These are phyloP conservation scores for Caenorhabditis virilis DNA, from an alignment of 2,888 invertebrate genomes.

Conservation along the genomic window DNA sequence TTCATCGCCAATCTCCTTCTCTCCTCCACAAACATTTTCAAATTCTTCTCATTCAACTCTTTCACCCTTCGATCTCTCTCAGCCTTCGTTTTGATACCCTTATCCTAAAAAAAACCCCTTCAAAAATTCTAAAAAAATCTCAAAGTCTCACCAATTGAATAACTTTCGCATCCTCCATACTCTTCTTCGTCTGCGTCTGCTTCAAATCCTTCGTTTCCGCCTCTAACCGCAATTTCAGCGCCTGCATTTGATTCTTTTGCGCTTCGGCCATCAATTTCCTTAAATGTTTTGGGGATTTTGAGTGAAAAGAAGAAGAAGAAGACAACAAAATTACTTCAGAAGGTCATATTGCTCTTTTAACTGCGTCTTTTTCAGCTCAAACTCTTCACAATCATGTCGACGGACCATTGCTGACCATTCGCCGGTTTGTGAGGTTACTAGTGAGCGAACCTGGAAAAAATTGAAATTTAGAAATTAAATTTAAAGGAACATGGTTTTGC, in stretches of 20 bases:
- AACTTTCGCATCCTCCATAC: constrained; percentile 93
- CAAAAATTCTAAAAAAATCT: not conserved
- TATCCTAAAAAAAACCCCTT: constrained; percentile 78
- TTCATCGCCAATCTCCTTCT: constrained; percentile 63
- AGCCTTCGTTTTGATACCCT: constrained; percentile 90
- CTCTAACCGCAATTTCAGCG: constrained; percentile 59
- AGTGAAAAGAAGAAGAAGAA: not conserved
- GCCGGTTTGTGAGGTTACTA: constrained; percentile 88
- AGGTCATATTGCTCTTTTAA: constrained; percentile 73
- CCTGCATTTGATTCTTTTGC: constrained; percentile 74
- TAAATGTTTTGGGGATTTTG: constrained; percentile 8
- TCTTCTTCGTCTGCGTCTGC: constrained; percentile 88
- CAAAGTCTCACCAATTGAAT: constrained; percentile 73
- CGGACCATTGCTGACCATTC: constrained; percentile 92
- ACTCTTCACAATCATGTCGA: constrained; percentile 79
- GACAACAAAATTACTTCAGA: constrained; percentile 70
- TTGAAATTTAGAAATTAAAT: too few relatives aligned
- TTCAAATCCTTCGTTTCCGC: constrained; percentile 91
- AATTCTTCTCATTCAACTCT: constrained; percentile 82
- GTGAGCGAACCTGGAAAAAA: constrained; percentile 70
- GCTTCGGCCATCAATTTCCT: constrained; percentile 81
- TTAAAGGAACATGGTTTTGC: too few relatives aligned
- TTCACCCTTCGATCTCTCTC: constrained; percentile 87
- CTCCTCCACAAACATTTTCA: constrained; percentile 69
- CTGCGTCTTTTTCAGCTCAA: constrained; percentile 77